Base-by-base conservation (phyloP, 2,797 vertebrate species). In the Emydoidea blandingii region DNA sequence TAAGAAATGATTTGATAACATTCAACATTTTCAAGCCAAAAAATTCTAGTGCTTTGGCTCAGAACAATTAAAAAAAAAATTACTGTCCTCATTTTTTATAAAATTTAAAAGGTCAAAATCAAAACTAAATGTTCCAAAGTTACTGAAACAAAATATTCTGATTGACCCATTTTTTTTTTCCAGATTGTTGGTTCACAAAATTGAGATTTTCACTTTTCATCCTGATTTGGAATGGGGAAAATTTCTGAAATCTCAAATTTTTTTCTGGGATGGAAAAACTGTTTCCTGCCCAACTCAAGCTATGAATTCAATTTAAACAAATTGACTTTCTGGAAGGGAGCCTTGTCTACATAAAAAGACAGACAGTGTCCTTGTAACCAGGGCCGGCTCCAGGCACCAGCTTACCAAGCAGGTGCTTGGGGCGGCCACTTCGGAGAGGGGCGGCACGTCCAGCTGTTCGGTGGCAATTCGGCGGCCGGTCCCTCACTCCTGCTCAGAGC, bases 211-310 rank as follows among this genome's bases (percentile, higher is more conserved):
- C 86, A 0, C 19, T n/a, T 27, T 74, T 25, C 57, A 23, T 21
- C 15, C 21, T 57, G 37, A 79, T 41, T 90, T 89, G 12, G 12
- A 16, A 87, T 12, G 10, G 41, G 76, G 6, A 92, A 34, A 85
- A 83, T 57, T 14, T 86, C 57, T 12, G 81, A 86, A 89, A 53
- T 57, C 49, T 88, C 85, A 18, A 47, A 74, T 56, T 19, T 49
- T 27, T 91, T 91, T 53, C 50, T 59, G 62, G 12, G n/a, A 95
- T 47, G 31, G 29, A 19, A 89, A 95, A 95, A 88, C 41, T 0
- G 52, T 90, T 95, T 80, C 31, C 87, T 68, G 86, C 83, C 7
- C 62, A 5, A 25, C 53, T 88, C 16, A 89, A 97, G 74, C 15
- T 74, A 74, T 79, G 3, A 94, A 41, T 34, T 21, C 84, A 83